These are phyloP conservation scores for Petroica traversi DNA, from an alignment of 2,113 vertebrate genomes.

Conservation along the genomic window DNA sequence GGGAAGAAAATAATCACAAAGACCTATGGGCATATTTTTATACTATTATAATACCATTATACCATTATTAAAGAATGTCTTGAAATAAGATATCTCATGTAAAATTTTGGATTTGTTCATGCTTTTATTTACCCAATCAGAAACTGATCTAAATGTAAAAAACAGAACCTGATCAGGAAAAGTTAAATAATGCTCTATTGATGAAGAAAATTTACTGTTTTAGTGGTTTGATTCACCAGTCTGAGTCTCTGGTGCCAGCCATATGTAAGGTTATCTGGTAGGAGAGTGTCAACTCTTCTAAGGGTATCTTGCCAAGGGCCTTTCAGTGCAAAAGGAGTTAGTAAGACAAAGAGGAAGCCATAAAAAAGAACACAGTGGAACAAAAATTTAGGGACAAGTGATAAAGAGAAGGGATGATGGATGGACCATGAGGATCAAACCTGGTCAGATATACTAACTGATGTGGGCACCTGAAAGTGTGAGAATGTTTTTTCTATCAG, in stretches of 20 bases:
- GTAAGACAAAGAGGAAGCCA: neutral
- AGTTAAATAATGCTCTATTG: neutral
- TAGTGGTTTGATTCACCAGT: too few relatives aligned
- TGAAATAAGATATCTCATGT: neutral
- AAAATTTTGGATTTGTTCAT: neutral
- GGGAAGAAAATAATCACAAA: neutral
- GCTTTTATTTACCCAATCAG: neutral
- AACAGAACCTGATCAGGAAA: neutral
- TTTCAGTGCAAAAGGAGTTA: neutral
- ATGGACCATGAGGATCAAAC: neutral
- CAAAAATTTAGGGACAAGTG: neutral
- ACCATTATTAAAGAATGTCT: neutral
- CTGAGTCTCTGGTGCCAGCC: too few relatives aligned
- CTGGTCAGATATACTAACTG: neutral
- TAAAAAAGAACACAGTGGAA: neutral
- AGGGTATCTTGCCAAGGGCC: neutral
- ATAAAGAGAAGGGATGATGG: neutral
- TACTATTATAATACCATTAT: neutral
- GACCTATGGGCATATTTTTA: neutral
- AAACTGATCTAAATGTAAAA: neutral
- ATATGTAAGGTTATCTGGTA: neutral
- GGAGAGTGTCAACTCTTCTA: neutral
- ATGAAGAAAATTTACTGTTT: neutral
- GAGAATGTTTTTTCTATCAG: neutral
- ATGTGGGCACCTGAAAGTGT: accelerated